phyloP scores from a whole-genome alignment of 2,113 vertebrate species.

The Lagenorhynchus albirostris region DNA sequence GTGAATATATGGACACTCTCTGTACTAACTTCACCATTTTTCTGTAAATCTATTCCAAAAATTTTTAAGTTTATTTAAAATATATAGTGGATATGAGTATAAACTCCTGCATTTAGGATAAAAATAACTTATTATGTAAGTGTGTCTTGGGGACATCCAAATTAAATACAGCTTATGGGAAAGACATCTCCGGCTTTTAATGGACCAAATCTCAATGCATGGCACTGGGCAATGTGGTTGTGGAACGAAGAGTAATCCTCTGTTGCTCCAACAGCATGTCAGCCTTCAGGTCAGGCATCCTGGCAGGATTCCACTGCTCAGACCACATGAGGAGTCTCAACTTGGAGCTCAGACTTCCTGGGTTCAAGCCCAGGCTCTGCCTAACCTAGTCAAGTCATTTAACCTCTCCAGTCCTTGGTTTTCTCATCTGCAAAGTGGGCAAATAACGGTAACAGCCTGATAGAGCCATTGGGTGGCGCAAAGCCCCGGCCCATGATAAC shows the following conservation, averaged over 20 bases:
- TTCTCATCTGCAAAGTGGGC: background rate
- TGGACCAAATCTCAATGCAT: background rate
- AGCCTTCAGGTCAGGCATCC: background rate
- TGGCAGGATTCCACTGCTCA: background rate
- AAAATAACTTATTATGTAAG: background rate
- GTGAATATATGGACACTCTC: background rate
- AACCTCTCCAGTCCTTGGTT: background rate
- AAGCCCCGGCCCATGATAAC: no score
- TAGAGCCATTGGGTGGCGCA: background rate
- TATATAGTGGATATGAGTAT: background rate
- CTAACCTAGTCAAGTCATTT: background rate
- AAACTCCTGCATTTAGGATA: background rate
- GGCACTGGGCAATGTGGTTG: fast-evolving
- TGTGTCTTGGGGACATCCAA: background rate
- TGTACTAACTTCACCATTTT: background rate
- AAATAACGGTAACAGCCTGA: background rate
- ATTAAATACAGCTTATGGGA: background rate
- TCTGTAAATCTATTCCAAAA: conserved; percentile 9
- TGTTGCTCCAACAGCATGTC: fast-evolving
- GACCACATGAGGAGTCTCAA: background rate
- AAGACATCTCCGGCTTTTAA: background rate
- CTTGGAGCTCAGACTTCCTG: background rate
- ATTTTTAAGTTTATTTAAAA: background rate
- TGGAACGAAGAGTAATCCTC: background rate
- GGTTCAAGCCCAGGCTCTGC: background rate